phyloP scores from a whole-genome alignment of 2,113 vertebrate genomes.

The Rhinolophus sinicus region DNA sequence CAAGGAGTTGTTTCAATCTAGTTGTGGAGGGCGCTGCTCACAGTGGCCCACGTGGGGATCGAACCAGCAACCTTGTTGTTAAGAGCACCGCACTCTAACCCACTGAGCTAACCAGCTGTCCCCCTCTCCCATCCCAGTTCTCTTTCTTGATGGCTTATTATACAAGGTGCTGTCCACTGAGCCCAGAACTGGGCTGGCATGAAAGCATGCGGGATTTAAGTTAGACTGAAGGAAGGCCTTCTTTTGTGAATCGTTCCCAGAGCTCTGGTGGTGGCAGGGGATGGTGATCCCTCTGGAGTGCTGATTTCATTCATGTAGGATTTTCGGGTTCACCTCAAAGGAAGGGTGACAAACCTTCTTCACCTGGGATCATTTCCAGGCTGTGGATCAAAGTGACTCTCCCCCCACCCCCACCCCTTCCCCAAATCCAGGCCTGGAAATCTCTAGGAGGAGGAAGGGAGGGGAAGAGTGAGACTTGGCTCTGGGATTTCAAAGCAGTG shows the following conservation, averaged over 20 bases:
- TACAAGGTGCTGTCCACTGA: not conserved
- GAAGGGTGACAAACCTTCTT: not conserved
- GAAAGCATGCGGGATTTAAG: not conserved
- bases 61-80: too few species aligned
- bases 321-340: not conserved
- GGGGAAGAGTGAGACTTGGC: not conserved
- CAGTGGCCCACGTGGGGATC: too few species aligned
- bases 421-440: not conserved
- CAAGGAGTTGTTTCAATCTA: too few species aligned
- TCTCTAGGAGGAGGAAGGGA: not conserved
- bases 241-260: not conserved
- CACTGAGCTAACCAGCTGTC: too few species aligned
- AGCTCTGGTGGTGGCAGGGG: not conserved
- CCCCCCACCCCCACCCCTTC: not conserved
- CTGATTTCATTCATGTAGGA: not conserved
- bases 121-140: not conserved
- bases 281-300: not conserved
- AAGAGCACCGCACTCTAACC: too few species aligned
- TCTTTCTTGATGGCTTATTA: not conserved
- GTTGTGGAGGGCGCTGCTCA: too few species aligned
- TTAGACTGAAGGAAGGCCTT: not conserved
- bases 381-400: not conserved
- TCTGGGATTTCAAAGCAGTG: not conserved
- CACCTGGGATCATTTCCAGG: not conserved
- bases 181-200: not conserved